These are phyloP conservation scores for Stenichneumon culpator DNA, from an alignment of 2,888 invertebrate genomes.

Conservation along the genomic window DNA sequence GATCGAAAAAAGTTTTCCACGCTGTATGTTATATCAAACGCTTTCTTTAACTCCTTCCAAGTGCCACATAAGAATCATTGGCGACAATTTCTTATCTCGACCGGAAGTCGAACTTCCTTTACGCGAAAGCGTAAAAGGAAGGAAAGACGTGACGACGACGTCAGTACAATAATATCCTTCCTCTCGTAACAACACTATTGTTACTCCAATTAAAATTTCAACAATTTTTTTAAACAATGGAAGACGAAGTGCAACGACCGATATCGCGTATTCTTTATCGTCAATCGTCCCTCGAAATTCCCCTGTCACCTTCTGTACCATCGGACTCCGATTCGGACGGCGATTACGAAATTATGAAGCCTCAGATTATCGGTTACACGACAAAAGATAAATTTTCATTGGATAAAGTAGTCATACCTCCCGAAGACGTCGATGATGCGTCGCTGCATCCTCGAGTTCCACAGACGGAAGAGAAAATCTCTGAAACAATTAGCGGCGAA, in stretches of 20 bases:
- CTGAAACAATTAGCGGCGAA: background rate
- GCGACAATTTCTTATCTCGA: slow-evolving; percentile 39
- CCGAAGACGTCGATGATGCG: slow-evolving; percentile 20
- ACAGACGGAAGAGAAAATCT: background rate
- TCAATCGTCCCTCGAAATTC: slow-evolving; percentile 80
- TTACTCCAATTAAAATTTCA: background rate
- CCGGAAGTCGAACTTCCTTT: slow-evolving; percentile 68
- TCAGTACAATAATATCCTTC: slow-evolving; percentile 30
- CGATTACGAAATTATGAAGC: slow-evolving; percentile 54
- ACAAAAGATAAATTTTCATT: slow-evolving; percentile 48
- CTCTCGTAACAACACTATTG: background rate
- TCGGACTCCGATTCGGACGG: slow-evolving; percentile 61
- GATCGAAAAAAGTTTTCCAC: background rate
- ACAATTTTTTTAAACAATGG: slow-evolving; percentile 41
- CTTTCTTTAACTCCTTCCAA: slow-evolving; percentile 17
- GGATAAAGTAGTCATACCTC: background rate
- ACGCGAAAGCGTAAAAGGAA: slow-evolving; percentile 13
- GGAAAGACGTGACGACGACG: slow-evolving; percentile 40
- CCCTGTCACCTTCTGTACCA: slow-evolving; percentile 73
- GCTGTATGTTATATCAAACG: background rate
- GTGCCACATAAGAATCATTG: slow-evolving; percentile 24
- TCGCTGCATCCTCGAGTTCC: background rate
- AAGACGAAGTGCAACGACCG: slow-evolving; percentile 70
- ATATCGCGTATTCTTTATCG: slow-evolving; percentile 76
- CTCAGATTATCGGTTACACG: slow-evolving; percentile 60